Evolutionary conservation across 2,888 invertebrate genomes (phyloP).

Genomic region (Euplagia quadripunctaria): DNA sequence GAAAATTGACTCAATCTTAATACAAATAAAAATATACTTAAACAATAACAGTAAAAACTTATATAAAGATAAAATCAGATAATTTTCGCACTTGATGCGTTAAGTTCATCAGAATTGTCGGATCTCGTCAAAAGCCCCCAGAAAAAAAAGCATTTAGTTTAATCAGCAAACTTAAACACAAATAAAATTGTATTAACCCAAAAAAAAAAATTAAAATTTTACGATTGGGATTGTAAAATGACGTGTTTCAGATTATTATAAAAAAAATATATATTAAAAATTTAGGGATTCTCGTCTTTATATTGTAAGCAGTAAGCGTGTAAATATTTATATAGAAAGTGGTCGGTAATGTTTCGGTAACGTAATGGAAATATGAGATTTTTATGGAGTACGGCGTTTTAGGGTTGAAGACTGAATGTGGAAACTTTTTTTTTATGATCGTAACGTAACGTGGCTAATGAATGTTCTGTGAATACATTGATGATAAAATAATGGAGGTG

Average conservation of each 20-base stretch:
- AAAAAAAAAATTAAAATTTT: constrained; percentile 48
- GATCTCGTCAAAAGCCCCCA: constrained; percentile 39
- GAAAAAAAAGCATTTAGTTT: constrained; percentile 44
- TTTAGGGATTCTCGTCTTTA: constrained; percentile 29
- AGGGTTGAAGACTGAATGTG: constrained; percentile 38
- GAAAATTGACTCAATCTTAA: constrained; percentile 12
- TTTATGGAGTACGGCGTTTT: constrained; percentile 46
- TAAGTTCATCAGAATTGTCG: constrained; percentile 34
- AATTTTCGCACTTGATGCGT: constrained; percentile 27
- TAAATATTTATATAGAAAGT: constrained; percentile 28
- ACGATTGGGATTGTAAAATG: constrained; percentile 55
- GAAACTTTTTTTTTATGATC: constrained; percentile 35
- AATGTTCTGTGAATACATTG: constrained; percentile 25
- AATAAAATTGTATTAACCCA: constrained; percentile 55
- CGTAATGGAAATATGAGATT: constrained; percentile 47
- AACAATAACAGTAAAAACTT: constrained; percentile 4
- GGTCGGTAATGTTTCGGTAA: constrained; percentile 35
- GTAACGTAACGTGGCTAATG: constrained; percentile 28
- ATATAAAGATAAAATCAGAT: background rate
- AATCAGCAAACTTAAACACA: constrained; percentile 53
- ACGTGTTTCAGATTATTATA: constrained; percentile 42
- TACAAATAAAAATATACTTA: constrained; percentile 11
- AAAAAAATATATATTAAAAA: constrained; percentile 5
- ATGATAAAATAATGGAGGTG: constrained; percentile 17
- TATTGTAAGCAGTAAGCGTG: constrained; percentile 13